These are phyloP conservation scores for rat (Rattus norvegicus) DNA, from an alignment of 2,113 vertebrate species.

Conservation along the genomic window GRCr8 NC_086023.1:115834001-115834500, in stretches of 20 bases:
- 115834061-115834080: background rate
- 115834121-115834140: background rate
- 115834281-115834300: slow-evolving; percentile 1
- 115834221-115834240: background rate
- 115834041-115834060: background rate
- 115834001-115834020: background rate
- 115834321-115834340: slow-evolving; percentile 26
- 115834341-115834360: background rate
- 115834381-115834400: background rate
- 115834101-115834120: background rate
- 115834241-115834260: slow-evolving; percentile 23
- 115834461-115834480: background rate
- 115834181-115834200: background rate
- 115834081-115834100: background rate
- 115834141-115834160: background rate
- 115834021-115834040: background rate
- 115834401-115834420: accelerated
- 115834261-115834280: background rate
- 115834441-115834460: background rate
- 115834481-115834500: background rate
- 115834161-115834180: background rate
- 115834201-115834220: background rate
- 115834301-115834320: slow-evolving; percentile 6
- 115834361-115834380: background rate
- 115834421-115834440: background rate